Base-by-base conservation (phyloP, 2,797 vertebrate species). In the Coendou prehensilis region DNA sequence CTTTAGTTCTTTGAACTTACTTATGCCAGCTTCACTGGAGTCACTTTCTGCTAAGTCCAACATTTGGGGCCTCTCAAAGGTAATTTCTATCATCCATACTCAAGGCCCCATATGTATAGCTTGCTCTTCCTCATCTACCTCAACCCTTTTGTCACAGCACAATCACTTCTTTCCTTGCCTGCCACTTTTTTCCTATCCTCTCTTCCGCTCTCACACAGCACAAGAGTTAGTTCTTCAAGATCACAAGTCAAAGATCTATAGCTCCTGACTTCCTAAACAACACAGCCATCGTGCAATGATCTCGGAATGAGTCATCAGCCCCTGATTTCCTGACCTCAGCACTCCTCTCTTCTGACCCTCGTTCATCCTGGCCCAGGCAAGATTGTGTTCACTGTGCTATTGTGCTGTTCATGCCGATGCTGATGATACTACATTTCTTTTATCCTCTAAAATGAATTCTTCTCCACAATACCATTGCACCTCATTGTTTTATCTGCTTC, bases 51-150 rank as follows among this genome's bases (percentile, higher is more conserved):
- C 5, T 10, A 75, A 75, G 28, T 37, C 52, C 18, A 89, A 23
- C 1, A 67, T 13, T 15, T 37, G 28, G n/a, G 9, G 23, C 13
- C 73, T 76, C 73, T 85, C 63, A 92, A 54, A 47, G 52, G 15
- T 10, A 59, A 18, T 41, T 23, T 81, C 9, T n/a, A 5, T 14
- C 23, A 5, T 30, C 11, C 64, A 41, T 41, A 23, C 54, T 30
- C 47, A n/a, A 1, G 37, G 37, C 3, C 2, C 26, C 18, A 0
- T 75, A 9, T 57, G 69, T 56, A 11, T 0, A 61, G 28, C 30
- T 79, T 20, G 30, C 5, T 56, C 33, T 56, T 37, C 54, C 33
- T 57, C 9, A 10, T 9, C 47, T 20, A 3, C 14, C 47, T 33
- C 54, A 23, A 13, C 47, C 7, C 7, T 52, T 18, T 8, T 1